Evolutionary conservation across 1,140 invertebrate species (phyloP).

Genomic region (Monochamus saltuarius): DNA sequence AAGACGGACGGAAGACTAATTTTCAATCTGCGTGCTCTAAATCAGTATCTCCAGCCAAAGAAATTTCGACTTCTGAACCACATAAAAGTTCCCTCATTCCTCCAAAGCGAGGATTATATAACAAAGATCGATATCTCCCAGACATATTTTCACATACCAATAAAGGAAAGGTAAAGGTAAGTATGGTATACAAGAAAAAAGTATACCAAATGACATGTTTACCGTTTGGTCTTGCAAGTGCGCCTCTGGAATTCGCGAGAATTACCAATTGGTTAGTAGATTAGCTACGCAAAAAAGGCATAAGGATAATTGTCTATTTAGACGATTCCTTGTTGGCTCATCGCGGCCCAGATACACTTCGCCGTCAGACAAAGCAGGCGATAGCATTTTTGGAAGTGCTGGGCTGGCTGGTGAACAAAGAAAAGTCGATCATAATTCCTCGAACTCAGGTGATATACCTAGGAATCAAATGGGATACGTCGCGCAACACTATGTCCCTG

Average conservation of each 20-base stretch:
- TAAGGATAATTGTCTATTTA: constrained; percentile 14
- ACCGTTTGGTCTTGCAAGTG: constrained; percentile 17
- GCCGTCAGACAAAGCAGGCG: neutral
- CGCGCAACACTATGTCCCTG: no score
- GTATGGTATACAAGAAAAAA: constrained; percentile 13
- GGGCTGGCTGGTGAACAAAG: constrained; percentile 1
- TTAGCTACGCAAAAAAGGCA: neutral
- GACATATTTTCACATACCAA: constrained; percentile 18
- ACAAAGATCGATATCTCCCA: constrained; percentile 12
- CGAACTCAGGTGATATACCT: no score
- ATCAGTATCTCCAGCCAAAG: no score
- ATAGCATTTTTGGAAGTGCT: neutral
- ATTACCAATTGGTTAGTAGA: constrained; percentile 14
- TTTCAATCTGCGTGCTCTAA: no score
- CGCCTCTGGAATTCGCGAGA: constrained; percentile 5
- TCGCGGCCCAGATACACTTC: neutral
- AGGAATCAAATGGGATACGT: no score
- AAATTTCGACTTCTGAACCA: constrained; percentile 1
- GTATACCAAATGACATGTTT: constrained; percentile 19
- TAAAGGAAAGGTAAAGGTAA: neutral
- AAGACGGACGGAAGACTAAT: no score
- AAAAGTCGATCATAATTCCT: neutral
- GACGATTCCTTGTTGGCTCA: constrained; percentile 12
- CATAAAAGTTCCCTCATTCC: neutral
- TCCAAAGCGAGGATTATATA: neutral